A percentile compares a stretch with the other conserved stretches of the same genome.
Evolutionary conservation across 1,140 invertebrate species (phyloP).

Genomic region (Contarinia nasturtii): DNA sequence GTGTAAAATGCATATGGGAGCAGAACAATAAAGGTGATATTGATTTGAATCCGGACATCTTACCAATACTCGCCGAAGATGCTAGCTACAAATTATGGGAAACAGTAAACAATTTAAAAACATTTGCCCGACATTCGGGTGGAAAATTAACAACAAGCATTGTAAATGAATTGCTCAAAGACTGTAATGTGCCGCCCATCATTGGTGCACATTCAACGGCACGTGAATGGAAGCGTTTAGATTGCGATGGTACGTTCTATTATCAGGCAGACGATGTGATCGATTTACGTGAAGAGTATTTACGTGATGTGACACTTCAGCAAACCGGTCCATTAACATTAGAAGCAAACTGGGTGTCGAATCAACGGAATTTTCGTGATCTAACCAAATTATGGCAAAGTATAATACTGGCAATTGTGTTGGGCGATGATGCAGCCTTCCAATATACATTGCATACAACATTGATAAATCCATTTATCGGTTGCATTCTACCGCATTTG

Average conservation of each 20-base stretch:
- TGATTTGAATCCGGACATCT: constrained; percentile 17
- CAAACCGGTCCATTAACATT: neutral
- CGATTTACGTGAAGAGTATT: constrained; percentile 1
- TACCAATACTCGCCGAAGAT: constrained; percentile 17
- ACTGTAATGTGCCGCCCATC: constrained; percentile 18
- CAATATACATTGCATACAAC: neutral
- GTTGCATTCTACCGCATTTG: constrained; percentile 13
- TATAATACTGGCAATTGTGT: neutral
- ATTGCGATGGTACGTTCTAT: constrained; percentile 20
- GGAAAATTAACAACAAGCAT: constrained; percentile 19
- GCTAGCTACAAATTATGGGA: constrained; percentile 23
- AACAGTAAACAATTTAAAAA: constrained; percentile 20
- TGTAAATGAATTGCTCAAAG: constrained; percentile 22
- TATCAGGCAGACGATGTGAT: constrained; percentile 10
- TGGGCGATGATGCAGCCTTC: neutral
- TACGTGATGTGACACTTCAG: neutral
- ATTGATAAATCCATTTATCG: constrained; percentile 11
- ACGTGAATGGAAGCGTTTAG: constrained; percentile 20
- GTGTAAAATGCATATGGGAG: constrained; percentile 22
- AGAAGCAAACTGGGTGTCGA: neutral
- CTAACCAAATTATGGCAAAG: neutral
- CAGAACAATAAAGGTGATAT: constrained; percentile 22
- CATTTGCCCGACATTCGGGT: constrained; percentile 18
- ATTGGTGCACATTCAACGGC: constrained; percentile 14
- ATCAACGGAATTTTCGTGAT: neutral